phyloP scores from a whole-genome alignment of 2,888 invertebrate species.

The Agrochola lota region DNA sequence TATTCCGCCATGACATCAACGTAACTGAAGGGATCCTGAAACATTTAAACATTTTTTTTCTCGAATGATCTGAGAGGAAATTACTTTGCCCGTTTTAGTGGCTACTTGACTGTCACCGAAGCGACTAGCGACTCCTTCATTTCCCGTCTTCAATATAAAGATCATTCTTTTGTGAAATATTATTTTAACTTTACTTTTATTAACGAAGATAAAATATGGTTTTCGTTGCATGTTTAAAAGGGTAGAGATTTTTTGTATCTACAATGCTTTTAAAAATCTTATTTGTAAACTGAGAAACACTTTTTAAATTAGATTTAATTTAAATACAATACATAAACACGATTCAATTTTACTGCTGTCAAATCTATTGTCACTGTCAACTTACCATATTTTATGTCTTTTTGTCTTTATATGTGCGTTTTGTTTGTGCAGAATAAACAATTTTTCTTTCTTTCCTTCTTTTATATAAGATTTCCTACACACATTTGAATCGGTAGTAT shows the following conservation, averaged over 20 bases:
- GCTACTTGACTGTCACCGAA: slow-evolving; percentile 65
- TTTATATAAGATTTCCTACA: background rate
- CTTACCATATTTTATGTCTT: no score
- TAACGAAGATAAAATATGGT: slow-evolving; percentile 39
- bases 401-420: no score
- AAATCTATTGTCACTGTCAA: background rate
- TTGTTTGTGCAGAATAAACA: no score
- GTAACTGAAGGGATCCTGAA: slow-evolving; percentile 46
- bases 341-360: background rate
- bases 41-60: slow-evolving; percentile 64
- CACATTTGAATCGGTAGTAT: no score
- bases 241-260: slow-evolving; percentile 13
- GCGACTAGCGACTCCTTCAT: slow-evolving; percentile 71
- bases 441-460: no score
- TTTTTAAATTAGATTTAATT: background rate
- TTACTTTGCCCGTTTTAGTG: slow-evolving; percentile 75
- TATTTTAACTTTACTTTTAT: slow-evolving; percentile 52
- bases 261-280: background rate
- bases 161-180: slow-evolving; percentile 69
- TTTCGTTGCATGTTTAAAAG: slow-evolving; percentile 42
- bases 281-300: background rate
- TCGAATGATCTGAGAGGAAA: slow-evolving; percentile 73
- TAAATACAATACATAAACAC: background rate
- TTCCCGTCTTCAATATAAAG: slow-evolving; percentile 69
- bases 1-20: slow-evolving; percentile 38